Evolutionary conservation across 2,797 vertebrate genomes (phyloP).

Genomic region (Caiman crocodilus): DNA sequence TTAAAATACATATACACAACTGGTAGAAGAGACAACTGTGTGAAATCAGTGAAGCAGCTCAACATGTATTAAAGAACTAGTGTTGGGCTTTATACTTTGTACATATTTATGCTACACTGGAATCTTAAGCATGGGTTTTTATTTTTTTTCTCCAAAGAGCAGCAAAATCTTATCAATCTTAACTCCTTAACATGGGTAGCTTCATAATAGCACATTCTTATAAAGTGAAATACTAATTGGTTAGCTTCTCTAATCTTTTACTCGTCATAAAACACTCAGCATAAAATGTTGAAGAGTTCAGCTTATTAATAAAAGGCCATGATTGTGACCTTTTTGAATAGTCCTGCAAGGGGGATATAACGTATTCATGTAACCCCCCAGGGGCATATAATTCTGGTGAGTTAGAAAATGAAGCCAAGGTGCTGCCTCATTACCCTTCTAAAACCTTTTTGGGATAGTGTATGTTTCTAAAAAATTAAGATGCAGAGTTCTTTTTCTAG

Average conservation of each 20-base stretch:
- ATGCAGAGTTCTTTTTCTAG: neutral
- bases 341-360: neutral
- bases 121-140: neutral
- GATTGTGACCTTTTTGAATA: neutral
- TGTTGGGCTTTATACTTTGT: neutral
- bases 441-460: neutral
- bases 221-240: neutral
- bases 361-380: neutral
- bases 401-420: neutral
- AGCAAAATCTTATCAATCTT: neutral
- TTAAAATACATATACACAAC: neutral
- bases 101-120: accelerated
- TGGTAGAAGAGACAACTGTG: neutral
- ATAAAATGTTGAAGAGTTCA: neutral
- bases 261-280: neutral
- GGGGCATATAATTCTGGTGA: neutral
- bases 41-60: neutral
- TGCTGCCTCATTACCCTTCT: neutral
- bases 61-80: neutral
- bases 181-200: neutral
- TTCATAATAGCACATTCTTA: neutral
- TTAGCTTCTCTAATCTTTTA: neutral
- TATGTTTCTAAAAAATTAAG: neutral
- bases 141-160: neutral
- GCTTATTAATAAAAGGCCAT: neutral